Conservation (phyloP, 2,888 invertebrate species). For the Liodrosophila aerea region DNA sequence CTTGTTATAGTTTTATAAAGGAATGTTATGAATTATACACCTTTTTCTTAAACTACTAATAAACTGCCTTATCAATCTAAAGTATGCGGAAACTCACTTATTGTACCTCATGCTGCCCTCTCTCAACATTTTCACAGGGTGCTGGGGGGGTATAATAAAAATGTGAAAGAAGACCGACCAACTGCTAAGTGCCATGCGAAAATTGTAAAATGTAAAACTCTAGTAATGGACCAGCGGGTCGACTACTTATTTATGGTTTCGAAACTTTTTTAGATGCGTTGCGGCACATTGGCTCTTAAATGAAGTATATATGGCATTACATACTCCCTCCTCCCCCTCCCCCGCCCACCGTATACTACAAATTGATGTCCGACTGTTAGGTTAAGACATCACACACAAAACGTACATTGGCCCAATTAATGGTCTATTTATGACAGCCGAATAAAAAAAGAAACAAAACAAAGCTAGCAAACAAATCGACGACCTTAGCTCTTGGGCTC, state of each 20-base stretch:
- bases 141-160: background rate
- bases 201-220: constrained; percentile 60
- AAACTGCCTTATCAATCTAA: no score
- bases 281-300: constrained; percentile 38
- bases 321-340: no score
- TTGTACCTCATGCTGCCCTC: no score
- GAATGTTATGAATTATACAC: no score
- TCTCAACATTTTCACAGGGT: no score
- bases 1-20: no score
- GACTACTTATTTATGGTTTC: constrained; percentile 47
- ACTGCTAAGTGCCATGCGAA: constrained; percentile 40
- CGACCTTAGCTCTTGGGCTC: no score
- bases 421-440: constrained; percentile 53
- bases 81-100: no score
- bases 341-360: no score
- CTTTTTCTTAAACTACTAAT: no score
- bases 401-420: constrained; percentile 53
- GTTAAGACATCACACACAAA: constrained; percentile 1
- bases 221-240: constrained; percentile 42
- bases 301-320: constrained; percentile 28
- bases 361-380: constrained; percentile 16
- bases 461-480: constrained; percentile 28
- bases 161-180: constrained; percentile 2
- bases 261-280: constrained; percentile 39
- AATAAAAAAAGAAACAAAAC: constrained; percentile 12